Evolutionary conservation across 2,888 invertebrate species (phyloP).

Genomic region (Odontomyia ornata): DNA sequence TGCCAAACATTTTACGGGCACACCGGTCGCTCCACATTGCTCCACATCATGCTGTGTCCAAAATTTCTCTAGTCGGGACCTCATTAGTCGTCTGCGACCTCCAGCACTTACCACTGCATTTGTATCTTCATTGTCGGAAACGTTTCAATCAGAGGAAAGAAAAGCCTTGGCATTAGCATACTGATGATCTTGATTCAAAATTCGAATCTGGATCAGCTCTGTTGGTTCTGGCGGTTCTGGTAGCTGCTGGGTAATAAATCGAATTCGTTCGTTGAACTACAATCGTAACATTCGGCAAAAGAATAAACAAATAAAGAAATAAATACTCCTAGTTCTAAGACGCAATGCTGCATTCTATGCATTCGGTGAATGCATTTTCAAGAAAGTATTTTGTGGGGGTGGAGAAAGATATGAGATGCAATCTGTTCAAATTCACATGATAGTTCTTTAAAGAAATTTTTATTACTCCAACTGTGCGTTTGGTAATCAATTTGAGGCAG

Average conservation of each 20-base stretch:
- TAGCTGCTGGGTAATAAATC: conserved; percentile 32
- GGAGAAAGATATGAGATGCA: conserved; percentile 5
- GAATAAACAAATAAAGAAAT: conserved; percentile 38
- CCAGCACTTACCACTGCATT: not conserved
- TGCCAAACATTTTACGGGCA: too few relatives aligned
- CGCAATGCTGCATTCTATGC: not conserved
- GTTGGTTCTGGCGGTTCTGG: not conserved
- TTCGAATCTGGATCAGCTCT: conserved; percentile 9
- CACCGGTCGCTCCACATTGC: too few relatives aligned
- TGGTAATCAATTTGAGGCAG: conserved; percentile 17
- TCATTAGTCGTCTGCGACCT: not conserved
- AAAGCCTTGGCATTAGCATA: conserved; percentile 16
- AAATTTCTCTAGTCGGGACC: not conserved
- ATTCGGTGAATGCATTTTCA: not conserved
- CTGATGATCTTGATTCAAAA: not conserved
- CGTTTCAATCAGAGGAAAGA: conserved; percentile 11
- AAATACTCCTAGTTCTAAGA: not conserved
- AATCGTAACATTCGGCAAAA: conserved; percentile 27
- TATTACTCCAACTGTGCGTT: conserved; percentile 38
- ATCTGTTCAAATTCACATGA: conserved; percentile 34
- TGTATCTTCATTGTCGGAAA: conserved; percentile 13
- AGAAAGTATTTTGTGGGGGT: conserved; percentile 14
- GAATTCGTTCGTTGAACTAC: conserved; percentile 41
- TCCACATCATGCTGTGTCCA: too few relatives aligned
- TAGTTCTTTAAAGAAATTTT: conserved; percentile 21